Evolutionary conservation across 2,113 vertebrate genomes (phyloP), one percentile per base, ranked within the genome.

Genomic region (Oncorhynchus tshawytscha): DNA sequence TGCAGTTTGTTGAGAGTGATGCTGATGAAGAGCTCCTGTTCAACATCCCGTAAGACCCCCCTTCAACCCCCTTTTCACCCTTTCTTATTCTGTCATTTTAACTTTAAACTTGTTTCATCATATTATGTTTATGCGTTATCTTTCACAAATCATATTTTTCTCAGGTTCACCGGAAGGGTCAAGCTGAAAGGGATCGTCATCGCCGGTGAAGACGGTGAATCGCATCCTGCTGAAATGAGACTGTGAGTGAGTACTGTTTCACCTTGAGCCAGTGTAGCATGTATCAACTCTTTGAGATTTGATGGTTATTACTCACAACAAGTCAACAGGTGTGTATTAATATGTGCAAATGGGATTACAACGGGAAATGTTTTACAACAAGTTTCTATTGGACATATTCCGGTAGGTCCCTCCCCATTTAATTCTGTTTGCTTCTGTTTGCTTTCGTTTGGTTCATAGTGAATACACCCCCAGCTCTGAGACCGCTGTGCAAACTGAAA

Each of bases 1-100:
- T 24, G 75, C 76, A 98, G 97, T 99, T 95, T 79, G 98, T 99
- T 1, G 98, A 99, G 82, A 99, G 98, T 15, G 97, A 99, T 12
- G 95, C 94, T 0, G 96, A 99, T 0, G 96, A 97, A 91, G 98
- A 99, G 86, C 94, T 99, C 74, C 94, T 99, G 74, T 99, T 99
- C 87, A 99, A 99, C 83, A 95, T 99, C 85, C 97, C 97, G 98
- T 99, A 85, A 97, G 98, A 74, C 13, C 39, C 22, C 39, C 62
- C 49, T 16, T 48, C 57, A 67, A 9, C 66, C 45, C 8, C 60
- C 73, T 73, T 67, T 16, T 0, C 2, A 3, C 25, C 31, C 11
- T 62, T 34, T 24, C 49, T 49, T 60, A 5, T 70, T 27, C 16
- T 39, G 39, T 39, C 39, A 39, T 51, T 24, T 39, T 49, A 5